These are phyloP conservation scores for Chironex yamaguchii DNA, from an alignment of 30 jellyfish, hydroid and myxozoan species.

Conservation along the genomic window DNA sequence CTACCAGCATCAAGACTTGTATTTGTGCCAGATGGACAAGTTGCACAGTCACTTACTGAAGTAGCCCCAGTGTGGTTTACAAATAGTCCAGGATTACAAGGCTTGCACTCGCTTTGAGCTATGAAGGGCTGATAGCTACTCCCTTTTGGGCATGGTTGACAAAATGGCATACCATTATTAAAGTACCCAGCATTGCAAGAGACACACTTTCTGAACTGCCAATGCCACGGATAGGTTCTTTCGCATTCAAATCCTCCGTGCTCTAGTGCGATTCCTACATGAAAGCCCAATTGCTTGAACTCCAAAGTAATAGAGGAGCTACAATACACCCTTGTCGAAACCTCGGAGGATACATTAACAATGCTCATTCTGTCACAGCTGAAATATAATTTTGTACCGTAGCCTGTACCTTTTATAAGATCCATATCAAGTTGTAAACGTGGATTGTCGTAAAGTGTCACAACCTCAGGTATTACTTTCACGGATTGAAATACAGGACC, in stretches of 20 bases:
- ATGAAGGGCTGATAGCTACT: background rate
- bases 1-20: conserved; percentile 19
- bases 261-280: background rate
- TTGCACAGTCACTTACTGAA: conserved; percentile 25
- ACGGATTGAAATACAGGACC: no score
- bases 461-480: background rate
- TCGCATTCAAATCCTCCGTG: background rate
- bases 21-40: conserved; percentile 63
- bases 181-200: background rate
- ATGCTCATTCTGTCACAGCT: background rate
- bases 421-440: background rate
- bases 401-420: background rate
- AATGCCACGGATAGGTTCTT: background rate
- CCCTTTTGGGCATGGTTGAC: background rate
- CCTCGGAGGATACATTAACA: background rate
- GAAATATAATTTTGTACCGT: background rate
- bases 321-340: background rate
- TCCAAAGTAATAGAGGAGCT: background rate
- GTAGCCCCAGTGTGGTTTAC: conserved; percentile 24
- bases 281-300: background rate
- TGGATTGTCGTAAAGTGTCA: background rate
- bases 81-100: background rate
- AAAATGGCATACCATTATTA: background rate
- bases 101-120: background rate
- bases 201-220: background rate